Percentiles rank a stretch among this genome's conserved stretches.
phyloP scores from a whole-genome alignment of 2,113 vertebrate species.

The Lepus americanus region DNA sequence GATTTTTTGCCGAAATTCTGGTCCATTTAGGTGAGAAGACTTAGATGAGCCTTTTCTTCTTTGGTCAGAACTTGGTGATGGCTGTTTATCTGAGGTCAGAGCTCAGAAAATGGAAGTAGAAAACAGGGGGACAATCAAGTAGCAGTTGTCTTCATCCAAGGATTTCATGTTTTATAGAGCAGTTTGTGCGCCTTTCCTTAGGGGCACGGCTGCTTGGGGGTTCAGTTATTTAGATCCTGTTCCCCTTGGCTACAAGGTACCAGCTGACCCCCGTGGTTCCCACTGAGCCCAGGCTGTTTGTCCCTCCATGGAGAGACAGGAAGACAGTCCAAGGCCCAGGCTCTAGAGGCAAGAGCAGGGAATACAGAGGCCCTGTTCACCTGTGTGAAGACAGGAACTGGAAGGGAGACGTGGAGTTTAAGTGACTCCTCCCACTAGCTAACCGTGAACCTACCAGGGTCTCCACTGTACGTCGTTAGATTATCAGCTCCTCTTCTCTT shows the following conservation, averaged over 20 bases:
- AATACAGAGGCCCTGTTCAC: too few species aligned
- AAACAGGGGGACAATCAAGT: not conserved
- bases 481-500: not conserved
- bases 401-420: not conserved
- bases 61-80: not conserved
- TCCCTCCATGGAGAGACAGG: not conserved
- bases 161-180: not conserved
- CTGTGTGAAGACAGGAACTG: not conserved
- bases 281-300: too few species aligned
- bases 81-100: constrained; percentile 18
- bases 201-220: not conserved
- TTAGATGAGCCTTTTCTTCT: not conserved
- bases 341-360: not conserved
- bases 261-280: not conserved
- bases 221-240: not conserved
- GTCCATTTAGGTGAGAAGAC: not conserved
- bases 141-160: not conserved
- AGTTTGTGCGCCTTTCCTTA: not conserved
- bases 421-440: too few species aligned
- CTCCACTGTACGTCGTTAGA: not conserved
- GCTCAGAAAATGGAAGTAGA: not conserved
- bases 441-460: not conserved
- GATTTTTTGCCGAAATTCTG: not conserved
- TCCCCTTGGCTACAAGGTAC: not conserved
- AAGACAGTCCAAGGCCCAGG: not conserved